Evolutionary conservation across 92 coral and sea anemone genomes (phyloP).

Genomic region (Epizoanthus fatuus): DNA sequence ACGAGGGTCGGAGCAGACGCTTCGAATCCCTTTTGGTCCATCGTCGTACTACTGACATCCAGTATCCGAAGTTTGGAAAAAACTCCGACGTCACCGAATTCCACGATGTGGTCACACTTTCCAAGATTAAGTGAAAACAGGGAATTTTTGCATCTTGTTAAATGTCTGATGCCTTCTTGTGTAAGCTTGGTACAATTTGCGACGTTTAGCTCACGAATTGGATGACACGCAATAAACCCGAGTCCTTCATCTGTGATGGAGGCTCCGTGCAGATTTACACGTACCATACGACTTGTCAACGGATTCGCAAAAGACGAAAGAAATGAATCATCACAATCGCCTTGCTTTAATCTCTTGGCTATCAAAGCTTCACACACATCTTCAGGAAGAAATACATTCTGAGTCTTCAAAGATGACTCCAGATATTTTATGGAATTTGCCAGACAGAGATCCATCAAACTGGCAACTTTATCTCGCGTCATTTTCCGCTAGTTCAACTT

Average conservation of each 20-base stretch:
- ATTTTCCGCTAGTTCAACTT: conserved; percentile 26
- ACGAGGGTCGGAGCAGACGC: conserved; percentile 45
- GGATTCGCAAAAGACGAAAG: conserved; percentile 77
- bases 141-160: conserved; percentile 75
- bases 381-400: conserved; percentile 79
- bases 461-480: conserved; percentile 76
- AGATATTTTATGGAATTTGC: conserved; percentile 74
- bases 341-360: conserved; percentile 74
- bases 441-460: conserved; percentile 79
- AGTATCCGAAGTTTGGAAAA: conserved; percentile 65
- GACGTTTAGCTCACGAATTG: conserved; percentile 82
- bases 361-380: conserved; percentile 87
- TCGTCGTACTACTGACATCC: conserved; percentile 72
- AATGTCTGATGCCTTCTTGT: conserved; percentile 61
- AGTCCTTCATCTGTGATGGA: conserved; percentile 80
- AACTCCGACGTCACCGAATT: conserved; percentile 65
- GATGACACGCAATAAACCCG: conserved; percentile 69
- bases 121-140: conserved; percentile 72
- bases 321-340: conserved; percentile 83
- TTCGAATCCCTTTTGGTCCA: conserved; percentile 71
- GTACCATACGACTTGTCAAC: conserved; percentile 78
- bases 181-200: conserved; percentile 74
- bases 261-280: conserved; percentile 73
- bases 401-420: conserved; percentile 67
- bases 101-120: conserved; percentile 55